phyloP scores from a whole-genome alignment of 2,797 vertebrate species.

The Pseudochromis fuscus region DNA sequence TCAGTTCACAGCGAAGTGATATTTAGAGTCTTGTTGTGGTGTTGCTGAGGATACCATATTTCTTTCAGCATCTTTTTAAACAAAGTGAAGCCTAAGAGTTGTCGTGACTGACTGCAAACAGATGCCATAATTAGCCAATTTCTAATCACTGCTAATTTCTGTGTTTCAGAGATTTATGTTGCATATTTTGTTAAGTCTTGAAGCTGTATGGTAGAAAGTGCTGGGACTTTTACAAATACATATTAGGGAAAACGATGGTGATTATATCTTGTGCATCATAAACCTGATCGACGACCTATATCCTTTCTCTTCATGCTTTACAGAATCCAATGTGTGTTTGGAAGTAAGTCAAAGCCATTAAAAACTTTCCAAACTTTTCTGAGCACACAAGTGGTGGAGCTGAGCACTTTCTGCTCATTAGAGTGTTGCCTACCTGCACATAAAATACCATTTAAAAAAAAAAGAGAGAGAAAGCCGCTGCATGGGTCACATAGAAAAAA shows the following conservation, averaged over 20 bases:
- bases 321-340: constrained; percentile 18
- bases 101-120: background rate
- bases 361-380: constrained; percentile 46
- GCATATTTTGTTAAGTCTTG: background rate
- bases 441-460: constrained; percentile 36
- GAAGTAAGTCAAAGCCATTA: constrained; percentile 27
- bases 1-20: background rate
- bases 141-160: background rate
- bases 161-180: background rate
- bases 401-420: constrained; percentile 55
- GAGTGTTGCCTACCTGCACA: constrained; percentile 35
- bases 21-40: background rate
- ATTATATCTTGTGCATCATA: constrained; percentile 1
- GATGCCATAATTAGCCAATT: background rate
- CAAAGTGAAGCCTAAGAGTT: too few relatives aligned
- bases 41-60: too few relatives aligned
- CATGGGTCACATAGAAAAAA: constrained; percentile 53
- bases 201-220: background rate
- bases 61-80: too few relatives aligned
- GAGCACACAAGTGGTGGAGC: constrained; percentile 18
- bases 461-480: constrained; percentile 36
- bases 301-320: background rate
- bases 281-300: background rate
- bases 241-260: background rate
- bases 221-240: background rate